Evolutionary conservation across 1,140 invertebrate genomes (phyloP), one percentile per base, ranked within the genome.

Genomic region (Cecropterus lyciades): DNA sequence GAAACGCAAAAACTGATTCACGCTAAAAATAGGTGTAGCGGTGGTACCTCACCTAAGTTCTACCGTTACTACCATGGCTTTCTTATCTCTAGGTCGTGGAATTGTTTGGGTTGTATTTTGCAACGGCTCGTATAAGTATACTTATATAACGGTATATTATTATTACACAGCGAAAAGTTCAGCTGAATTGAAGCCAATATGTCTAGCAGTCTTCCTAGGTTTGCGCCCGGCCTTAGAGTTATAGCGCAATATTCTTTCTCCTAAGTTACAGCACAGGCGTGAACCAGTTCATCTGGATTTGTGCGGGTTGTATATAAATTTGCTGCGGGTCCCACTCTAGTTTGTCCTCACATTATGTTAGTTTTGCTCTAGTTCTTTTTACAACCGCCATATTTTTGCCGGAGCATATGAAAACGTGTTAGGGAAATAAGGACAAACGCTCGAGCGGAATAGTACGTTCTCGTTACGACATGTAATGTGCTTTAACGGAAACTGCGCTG

Each of bases 201-300:
- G n/a, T n/a, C n/a, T n/a, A n/a, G n/a, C n/a, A n/a, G n/a, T n/a
- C n/a, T 3, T 24, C 20, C 20, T 24, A 24, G 20, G 20, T 40
- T 11, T 13, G 37, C 11, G 37, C 37, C 1, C 10, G n/a, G 37
- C 37, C 37, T 13, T 40, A 53, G 56, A 77, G 59, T 74, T 68
- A 73, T 46, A 65, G 67, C 48, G 69, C 67, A 75, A 75, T 75
- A 75, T 69, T 70, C 72, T 52, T 64, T 59, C 15, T 46, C 33
- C 56, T 65, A 63, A 74, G 60, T 43, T 49, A 62, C 24, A 49
- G 55, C 30, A 51, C 30, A 68, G 14, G 45, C 60, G 67, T 48
- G 13, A 45, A 60, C 48, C 62, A 56, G 60, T 70, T 70, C 46
- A 60, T 70, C 68, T 65, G 33, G 63, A 70, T 70, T 70, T 70